Base-by-base conservation (phyloP, 2,797 vertebrate genomes). In the Numenius phaeopus region DNA sequence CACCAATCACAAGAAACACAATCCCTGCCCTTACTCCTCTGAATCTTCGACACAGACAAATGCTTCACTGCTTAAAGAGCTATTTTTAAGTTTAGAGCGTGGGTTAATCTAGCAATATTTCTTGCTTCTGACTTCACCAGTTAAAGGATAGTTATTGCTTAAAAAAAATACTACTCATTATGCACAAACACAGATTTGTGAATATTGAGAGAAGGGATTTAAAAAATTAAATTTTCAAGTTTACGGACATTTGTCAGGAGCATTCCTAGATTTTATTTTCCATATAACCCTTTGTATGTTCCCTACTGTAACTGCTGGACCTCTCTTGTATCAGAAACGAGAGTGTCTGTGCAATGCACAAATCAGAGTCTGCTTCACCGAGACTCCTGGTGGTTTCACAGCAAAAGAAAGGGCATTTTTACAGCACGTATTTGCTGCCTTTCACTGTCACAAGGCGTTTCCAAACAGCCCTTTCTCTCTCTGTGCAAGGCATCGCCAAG, bases 221-320 rank as follows among this genome's bases (percentile, higher is more conserved):
- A 21, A 52, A 70, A 14, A 9, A 75, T 5, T 14, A 27, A 15
- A 70, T 21, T 46, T 34, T 39, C 32, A 13, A 47, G 50, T 9
- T 46, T 52, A 46, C 2, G 5, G 40, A 26, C 14, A 20, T 16
- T 42, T 39, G 22, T 18, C 23, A 52, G 50, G 3, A 32, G 50
- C 37, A 15, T 8, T 34, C 14, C 49, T 6, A 32, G 64, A 18
- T 27, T 70, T 64, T 30, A 14, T 57, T 64, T 50, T n/a, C 30
- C 17, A 0, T 6, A 7, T 5, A 52, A 46, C 49, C 16, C 4
- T 52, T 7, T 39, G 44, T 8, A 17, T 1, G 32, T 7, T 15
- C 37, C 2, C 57, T 11, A 5, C 49, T 42, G 1, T 6, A 39
- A 37, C 21, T 21, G 50, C 50, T 59, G 59, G 16, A n/a, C 46